Base-by-base conservation (phyloP, 2,888 invertebrate species). In the Strigamia maritima region DNA sequence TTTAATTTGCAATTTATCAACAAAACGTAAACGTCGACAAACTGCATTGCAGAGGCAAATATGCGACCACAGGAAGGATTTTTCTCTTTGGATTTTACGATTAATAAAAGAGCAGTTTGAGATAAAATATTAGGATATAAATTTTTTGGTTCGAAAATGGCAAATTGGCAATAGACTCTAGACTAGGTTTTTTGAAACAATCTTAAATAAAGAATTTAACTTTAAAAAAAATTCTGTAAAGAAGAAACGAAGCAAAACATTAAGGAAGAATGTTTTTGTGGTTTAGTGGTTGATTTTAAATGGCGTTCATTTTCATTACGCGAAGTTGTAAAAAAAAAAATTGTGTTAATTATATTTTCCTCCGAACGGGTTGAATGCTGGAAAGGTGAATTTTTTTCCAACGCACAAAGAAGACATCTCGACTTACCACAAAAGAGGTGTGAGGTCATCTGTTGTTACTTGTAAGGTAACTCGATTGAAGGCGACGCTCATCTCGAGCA, bases 1-100 rank as follows among this genome's bases (percentile, higher is more conserved):
- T 70, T 70, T 70, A 70, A 70, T 70, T 70, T 70, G 70, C 28
- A 28, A 70, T 70, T 70, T 70, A 24, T 28, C 70, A 28, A 70
- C 70, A 24, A 70, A 49, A 70, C 10, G 70, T 26, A 70, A 70
- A 70, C 70, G 28, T 70, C 70, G 70, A 70, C 70, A 70, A 70
- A 70, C 70, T 70, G 70, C 70, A 70, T 70, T 70, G 70, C 70
- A 70, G 70, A 70, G 70, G 70, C 70, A 70, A 70, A 28, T 70
- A 28, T 70, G 70, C 70, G 70, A 70, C 70, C 28, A 70, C 70
- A 70, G 28, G 70, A 70, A n/a, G 8, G n/a, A n/a, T 16, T 26
- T 28, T 70, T 28, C 60, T 24, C 24, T n/a, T 22, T 70, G 70
- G 70, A 24, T 70, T 70, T 70, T 70, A 70, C 70, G 70, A 70